Conservation (phyloP, 2,113 vertebrate species). For the Felis chaus region DNA sequence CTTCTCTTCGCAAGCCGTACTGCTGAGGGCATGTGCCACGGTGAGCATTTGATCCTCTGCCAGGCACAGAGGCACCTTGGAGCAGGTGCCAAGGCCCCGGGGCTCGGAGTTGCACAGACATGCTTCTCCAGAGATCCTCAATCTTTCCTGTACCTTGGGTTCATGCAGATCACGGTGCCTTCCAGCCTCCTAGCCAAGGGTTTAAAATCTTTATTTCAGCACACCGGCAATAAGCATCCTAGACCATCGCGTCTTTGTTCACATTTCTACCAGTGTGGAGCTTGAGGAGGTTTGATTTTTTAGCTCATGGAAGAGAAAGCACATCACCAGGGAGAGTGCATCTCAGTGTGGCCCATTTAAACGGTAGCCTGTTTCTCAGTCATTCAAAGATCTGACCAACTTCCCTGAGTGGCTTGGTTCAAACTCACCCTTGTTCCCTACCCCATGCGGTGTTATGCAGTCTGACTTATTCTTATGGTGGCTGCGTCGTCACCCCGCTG, state of each 20-base stretch:
- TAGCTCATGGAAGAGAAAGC: slow-evolving; percentile 29
- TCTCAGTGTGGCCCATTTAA: neutral
- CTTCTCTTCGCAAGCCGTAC: neutral
- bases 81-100: neutral
- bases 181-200: neutral
- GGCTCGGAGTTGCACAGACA: neutral
- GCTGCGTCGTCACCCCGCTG: neutral
- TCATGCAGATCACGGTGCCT: neutral
- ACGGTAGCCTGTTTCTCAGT: neutral
- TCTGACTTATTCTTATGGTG: neutral
- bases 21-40: neutral
- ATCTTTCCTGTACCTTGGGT: neutral
- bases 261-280: slow-evolving; percentile 32
- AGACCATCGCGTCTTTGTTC: slow-evolving; percentile 18
- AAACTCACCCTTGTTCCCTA: neutral
- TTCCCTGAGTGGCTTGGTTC: neutral
- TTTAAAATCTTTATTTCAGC: slow-evolving; percentile 48
- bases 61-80: neutral
- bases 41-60: neutral
- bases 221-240: neutral
- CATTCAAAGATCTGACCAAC: neutral
- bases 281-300: slow-evolving; percentile 16
- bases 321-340: neutral
- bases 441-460: neutral
- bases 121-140: neutral